Base-by-base conservation (phyloP, 2,888 invertebrate species). In the Apoda limacodes region DNA sequence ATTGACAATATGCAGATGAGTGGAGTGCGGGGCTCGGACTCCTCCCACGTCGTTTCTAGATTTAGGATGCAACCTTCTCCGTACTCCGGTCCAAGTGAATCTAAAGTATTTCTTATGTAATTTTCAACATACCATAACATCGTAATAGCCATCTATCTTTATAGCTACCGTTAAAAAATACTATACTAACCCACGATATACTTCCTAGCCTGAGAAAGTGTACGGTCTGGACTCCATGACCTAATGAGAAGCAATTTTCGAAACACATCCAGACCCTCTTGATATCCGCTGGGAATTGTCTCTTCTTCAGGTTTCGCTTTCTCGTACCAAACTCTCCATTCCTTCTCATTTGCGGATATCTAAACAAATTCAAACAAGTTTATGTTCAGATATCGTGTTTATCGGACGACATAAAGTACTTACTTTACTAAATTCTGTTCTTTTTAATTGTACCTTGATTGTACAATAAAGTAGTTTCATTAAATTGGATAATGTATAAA, bases 171-270 rank as follows among this genome's bases (percentile, higher is more conserved):
- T 10, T 15, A 11, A 5, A 22, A 9, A 24, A 4, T 9, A 13
- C 7, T 5, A 5, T 15, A 42, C 63, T 47, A 33, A 88, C 93
- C 91, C 56, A 92, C 88, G 21, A 97, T 91, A 56, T 95, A 97
- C 58, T 89, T 91, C 48, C 91, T 87, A 0, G 97, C 95, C 72
- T 96, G 96, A 0, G 96, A 95, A 19, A 97, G 82, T 0, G 95
- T 96, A 45, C 97, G 83, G 60, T 98, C 97, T 0, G 96, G 96
- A 64, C 95, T 95, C 96, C 96, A 97, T 0, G 92, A 94, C 48
- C 97, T 83, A 30, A 98, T 90, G 1, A 95, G 78, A 9, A 98
- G 72, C 10, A 98, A 67, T 56, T 94, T 94, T 11, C 95, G 83
- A 55, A 96, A 97, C 0, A 94, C 90, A 57, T 96, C 96, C 17